Evolutionary conservation across 2,888 invertebrate species (phyloP), one percentile per base, ranked within the genome.

Genomic region (Drosophila barbarae): DNA sequence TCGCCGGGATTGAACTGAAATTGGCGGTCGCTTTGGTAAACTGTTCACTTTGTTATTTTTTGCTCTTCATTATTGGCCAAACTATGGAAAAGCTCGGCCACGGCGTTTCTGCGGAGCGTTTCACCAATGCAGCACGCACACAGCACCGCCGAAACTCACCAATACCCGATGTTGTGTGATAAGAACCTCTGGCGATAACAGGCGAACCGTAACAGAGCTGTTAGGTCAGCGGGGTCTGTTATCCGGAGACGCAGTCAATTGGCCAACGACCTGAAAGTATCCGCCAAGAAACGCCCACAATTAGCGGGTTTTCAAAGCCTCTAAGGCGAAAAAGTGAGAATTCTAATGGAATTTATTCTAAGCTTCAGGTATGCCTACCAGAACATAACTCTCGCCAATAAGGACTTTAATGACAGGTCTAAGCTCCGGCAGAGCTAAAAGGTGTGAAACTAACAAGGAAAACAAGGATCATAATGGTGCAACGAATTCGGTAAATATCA

Each of bases 71-170:
- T 73, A 68, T 75, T 73, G 72, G 66, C 61, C 59, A 60, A 73
- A 72, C 58, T 73, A 70, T 73, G 54, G 60, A 63, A 83, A 77
- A 83, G 84, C 81, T 79, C 54, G 15, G 7, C 55, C 63, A 44
- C 26, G 63, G 47, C 61, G 30, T 44, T 63, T 44, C 49, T 32
- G 38, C 41, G 52, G 52, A 58, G 26, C 54, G 50, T 69, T 68
- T 68, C 68, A 68, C 69, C 68, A 68, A 69, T 36, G 49, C 41
- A 34, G 34, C 55, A 44, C 46, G 7, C 46, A 46, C 35, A 54
- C 46, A 54, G 12, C 15, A 1, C 18, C 15, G 15, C 38, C 30
- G 35, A 49, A 66, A 68, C 52, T 81, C 81, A 77, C 70, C 77
- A 80, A 71, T 57, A 59, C 13, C 4, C 64, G 32, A 59, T 69